Conservation (phyloP, 2,113 vertebrate genomes). For the Mixornis gularis region DNA sequence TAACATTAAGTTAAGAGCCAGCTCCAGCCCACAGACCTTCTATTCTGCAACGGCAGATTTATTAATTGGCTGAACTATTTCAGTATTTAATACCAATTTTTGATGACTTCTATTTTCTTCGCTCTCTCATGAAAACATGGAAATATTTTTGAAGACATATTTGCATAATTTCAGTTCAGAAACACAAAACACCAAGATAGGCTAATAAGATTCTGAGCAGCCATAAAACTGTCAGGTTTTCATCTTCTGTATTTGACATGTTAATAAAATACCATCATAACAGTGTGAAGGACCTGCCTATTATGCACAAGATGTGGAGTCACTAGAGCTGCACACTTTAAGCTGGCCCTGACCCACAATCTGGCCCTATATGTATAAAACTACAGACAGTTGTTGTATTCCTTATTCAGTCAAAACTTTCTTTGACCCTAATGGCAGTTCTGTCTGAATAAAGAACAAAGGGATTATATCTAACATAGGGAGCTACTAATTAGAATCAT, state of each 20-base stretch:
- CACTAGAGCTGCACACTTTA: neutral
- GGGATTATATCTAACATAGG: neutral
- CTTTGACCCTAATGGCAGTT: neutral
- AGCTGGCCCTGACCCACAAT: constrained; percentile 49
- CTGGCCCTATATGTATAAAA: constrained; percentile 53
- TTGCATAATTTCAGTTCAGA: constrained; percentile 58
- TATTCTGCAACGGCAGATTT: neutral
- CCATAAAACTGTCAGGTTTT: neutral
- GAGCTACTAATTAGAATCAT: neutral
- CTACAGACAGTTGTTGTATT: neutral
- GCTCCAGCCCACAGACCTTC: constrained; percentile 9
- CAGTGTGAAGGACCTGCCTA: constrained; percentile 29
- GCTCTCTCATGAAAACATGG: constrained; percentile 39
- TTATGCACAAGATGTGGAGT: constrained; percentile 19
- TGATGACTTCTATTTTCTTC: constrained; percentile 51
- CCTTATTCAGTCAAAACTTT: constrained; percentile 63
- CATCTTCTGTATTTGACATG: neutral
- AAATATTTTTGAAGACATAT: constrained; percentile 49
- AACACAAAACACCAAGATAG: constrained; percentile 22
- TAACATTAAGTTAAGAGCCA: constrained; percentile 29
- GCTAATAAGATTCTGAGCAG: neutral
- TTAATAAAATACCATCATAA: neutral
- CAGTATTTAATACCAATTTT: constrained; percentile 41
- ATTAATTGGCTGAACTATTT: constrained; percentile 1
- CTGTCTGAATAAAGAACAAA: constrained; percentile 18